Evolutionary conservation across 2,113 vertebrate genomes (phyloP).

Genomic region (Catharus bicknelli): DNA sequence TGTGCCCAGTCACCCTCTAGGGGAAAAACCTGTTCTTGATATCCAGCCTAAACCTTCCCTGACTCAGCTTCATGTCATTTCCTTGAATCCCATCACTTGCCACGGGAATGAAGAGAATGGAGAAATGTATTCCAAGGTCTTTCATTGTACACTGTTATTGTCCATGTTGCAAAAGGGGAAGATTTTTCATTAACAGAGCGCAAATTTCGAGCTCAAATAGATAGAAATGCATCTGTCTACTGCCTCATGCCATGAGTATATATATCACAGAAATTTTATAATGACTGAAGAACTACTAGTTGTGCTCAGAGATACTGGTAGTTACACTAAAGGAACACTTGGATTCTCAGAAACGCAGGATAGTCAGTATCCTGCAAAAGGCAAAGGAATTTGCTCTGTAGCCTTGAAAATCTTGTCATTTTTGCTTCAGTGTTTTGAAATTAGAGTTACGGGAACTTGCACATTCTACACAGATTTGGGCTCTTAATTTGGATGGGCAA

Average conservation of each 20-base stretch:
- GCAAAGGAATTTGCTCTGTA: not conserved
- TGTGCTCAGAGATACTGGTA: not conserved
- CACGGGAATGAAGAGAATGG: not conserved
- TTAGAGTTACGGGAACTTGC: not conserved
- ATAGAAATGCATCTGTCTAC: not conserved
- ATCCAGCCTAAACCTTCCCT: not conserved
- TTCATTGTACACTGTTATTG: not conserved
- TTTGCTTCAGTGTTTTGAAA: not conserved
- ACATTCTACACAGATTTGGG: not conserved
- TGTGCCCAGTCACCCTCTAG: fast-evolving
- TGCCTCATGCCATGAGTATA: not conserved
- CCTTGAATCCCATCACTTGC: not conserved
- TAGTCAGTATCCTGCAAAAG: not conserved
- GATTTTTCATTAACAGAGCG: not conserved
- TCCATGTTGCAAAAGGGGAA: not conserved
- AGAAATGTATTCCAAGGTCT: not conserved
- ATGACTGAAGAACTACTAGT: not conserved
- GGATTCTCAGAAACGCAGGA: not conserved
- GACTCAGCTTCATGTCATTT: not conserved
- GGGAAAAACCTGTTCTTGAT: not conserved
- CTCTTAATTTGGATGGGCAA: not conserved
- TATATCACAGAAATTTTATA: not conserved
- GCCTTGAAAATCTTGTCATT: not conserved
- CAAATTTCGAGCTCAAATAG: not conserved
- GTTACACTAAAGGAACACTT: not conserved